A percentile compares a stretch with the other conserved stretches of the same genome.
Conservation (phyloP, 2,888 invertebrate genomes). For the Diplazon laetatorius region DNA sequence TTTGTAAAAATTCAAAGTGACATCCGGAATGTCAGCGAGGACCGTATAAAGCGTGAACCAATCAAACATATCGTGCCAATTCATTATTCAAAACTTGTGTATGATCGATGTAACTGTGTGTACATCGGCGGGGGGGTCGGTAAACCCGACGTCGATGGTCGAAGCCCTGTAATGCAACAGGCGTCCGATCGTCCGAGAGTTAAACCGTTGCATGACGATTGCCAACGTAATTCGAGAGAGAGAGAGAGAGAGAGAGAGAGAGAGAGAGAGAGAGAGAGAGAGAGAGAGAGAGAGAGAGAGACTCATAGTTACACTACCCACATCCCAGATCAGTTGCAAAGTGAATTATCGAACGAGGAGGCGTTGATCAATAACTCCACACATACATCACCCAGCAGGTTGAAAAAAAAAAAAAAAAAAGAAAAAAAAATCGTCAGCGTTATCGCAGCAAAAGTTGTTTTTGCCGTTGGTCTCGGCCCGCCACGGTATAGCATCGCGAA, state of each 20-base stretch:
- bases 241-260: too few species aligned
- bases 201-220: conserved; percentile 14
- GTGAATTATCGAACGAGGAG: conserved; percentile 56
- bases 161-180: too few species aligned
- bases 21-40: conserved; percentile 5
- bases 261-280: too few species aligned
- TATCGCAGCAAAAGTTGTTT: too few species aligned
- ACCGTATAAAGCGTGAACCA: conserved; percentile 27
- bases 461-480: too few species aligned
- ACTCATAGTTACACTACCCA: conserved; percentile 45
- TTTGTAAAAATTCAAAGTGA: background rate
- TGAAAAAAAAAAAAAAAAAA: too few species aligned
- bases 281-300: too few species aligned
- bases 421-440: too few species aligned
- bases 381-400: conserved; percentile 2
- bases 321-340: conserved; percentile 44
- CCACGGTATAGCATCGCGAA: too few species aligned
- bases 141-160: too few species aligned
- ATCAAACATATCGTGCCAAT: conserved; percentile 14
- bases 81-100: conserved; percentile 39
- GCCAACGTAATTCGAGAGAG: too few species aligned
- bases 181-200: conserved; percentile 38
- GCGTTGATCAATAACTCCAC: conserved; percentile 51
- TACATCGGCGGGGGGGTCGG: too few species aligned
- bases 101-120: conserved; percentile 62